These are phyloP conservation scores for Oppia nitens DNA, from an alignment of 1,140 invertebrate genomes.

Conservation along the genomic window DNA sequence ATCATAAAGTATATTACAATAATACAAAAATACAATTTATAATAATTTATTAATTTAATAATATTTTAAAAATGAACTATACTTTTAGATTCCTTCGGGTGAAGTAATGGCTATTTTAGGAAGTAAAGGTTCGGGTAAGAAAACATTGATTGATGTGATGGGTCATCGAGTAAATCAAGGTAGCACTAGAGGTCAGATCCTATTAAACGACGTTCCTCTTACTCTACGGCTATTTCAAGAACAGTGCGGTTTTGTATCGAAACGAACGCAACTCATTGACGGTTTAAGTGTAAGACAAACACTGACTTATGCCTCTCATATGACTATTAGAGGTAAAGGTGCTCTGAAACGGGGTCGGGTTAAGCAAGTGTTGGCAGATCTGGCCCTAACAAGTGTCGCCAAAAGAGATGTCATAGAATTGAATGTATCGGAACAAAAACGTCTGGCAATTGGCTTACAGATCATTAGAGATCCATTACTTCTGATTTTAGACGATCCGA, in stretches of 20 bases:
- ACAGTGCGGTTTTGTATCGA: slow-evolving; percentile 65
- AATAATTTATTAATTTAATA: no score
- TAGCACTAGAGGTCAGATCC: slow-evolving; percentile 55
- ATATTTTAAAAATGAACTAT: slow-evolving; percentile 52
- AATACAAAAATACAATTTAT: no score
- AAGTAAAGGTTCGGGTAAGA: slow-evolving; percentile 73
- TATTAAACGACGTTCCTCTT: slow-evolving; percentile 62
- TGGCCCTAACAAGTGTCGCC: slow-evolving; percentile 68
- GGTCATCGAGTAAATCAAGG: slow-evolving; percentile 37
- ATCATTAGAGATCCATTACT: slow-evolving; percentile 77
- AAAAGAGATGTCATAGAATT: slow-evolving; percentile 58
- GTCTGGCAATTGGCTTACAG: slow-evolving; percentile 67
- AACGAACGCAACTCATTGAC: slow-evolving; percentile 58
- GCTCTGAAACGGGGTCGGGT: slow-evolving; percentile 49
- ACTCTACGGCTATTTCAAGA: slow-evolving; percentile 58
- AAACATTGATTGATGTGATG: slow-evolving; percentile 73
- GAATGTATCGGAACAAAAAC: slow-evolving; percentile 60
- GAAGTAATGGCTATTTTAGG: slow-evolving; percentile 79
- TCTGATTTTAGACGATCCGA: slow-evolving; percentile 71
- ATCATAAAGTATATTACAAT: no score
- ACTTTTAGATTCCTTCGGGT: slow-evolving; percentile 67
- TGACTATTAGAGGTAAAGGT: slow-evolving; percentile 27
- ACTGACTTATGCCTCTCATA: slow-evolving; percentile 51
- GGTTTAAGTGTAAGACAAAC: slow-evolving; percentile 71
- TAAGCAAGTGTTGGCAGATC: slow-evolving; percentile 66